phyloP scores from a whole-genome alignment of 1,140 invertebrate genomes.

The Drosophila suzukii region DNA sequence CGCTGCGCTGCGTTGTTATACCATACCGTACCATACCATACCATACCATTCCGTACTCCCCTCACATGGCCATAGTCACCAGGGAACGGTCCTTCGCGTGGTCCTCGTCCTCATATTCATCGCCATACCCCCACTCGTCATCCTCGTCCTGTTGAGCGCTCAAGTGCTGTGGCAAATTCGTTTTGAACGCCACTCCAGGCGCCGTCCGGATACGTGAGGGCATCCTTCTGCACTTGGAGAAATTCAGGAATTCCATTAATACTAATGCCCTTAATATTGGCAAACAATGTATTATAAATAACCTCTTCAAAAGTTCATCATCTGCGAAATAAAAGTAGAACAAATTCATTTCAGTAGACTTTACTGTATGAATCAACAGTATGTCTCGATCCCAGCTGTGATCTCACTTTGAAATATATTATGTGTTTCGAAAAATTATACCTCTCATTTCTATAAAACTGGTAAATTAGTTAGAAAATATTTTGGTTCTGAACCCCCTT shows the following conservation, averaged over 20 bases:
- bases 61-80: conserved; percentile 17
- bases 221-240: conserved; percentile 19
- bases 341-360: too few species aligned
- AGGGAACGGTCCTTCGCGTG: conserved; percentile 12
- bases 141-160: conserved; percentile 71
- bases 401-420: too few species aligned
- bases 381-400: too few species aligned
- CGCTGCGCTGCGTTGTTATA: conserved; percentile 48
- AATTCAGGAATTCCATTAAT: conserved; percentile 1
- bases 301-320: too few species aligned
- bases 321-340: too few species aligned
- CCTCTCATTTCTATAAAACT: too few species aligned
- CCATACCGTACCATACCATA: background rate
- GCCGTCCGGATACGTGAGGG: conserved; percentile 52
- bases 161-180: conserved; percentile 82
- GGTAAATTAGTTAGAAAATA: too few species aligned
- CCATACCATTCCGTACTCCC: background rate
- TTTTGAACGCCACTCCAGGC: conserved; percentile 75
- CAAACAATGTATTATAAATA: background rate
- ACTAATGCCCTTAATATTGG: background rate
- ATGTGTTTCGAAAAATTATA: too few species aligned
- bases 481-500: too few species aligned
- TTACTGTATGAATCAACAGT: too few species aligned
- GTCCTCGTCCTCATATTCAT: conserved; percentile 36
- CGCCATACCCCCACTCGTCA: conserved; percentile 29